Evolutionary conservation across 2,888 invertebrate genomes (phyloP), one percentile per base, ranked within the genome.

Genomic region (Tuberolachnus salignus): DNA sequence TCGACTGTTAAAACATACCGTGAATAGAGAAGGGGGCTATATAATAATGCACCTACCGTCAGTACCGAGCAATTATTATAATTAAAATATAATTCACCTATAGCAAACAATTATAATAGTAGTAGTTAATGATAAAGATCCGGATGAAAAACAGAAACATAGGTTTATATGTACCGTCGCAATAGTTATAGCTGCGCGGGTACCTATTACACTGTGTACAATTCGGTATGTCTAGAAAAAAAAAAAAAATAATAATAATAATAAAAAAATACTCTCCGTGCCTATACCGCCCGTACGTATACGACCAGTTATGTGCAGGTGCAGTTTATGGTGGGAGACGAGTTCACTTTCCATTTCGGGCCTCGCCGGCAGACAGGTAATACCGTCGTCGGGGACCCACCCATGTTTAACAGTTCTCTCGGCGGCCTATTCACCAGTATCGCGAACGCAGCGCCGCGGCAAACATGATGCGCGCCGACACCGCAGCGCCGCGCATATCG

Each of bases 401-500:
- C 72, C 73, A 73, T 73, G 26, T 42, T 64, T 42, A 63, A 21
- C 23, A 14, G 64, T 44, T 72, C 71, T 72, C 59, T 19, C 57
- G 14, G 23, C 23, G 6, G 70, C 26, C 63, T 21, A 42, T 59
- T 75, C 67, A n/a, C n/a, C n/a, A 78, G 78, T 78, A 78, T 42
- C 59, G 19, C 59, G 13, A 55, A 53, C 44, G 64, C 74, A 75
- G 74, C 66, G 66, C 74, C 66, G 66, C 74, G 69, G 59, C 69
- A 21, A 69, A 69, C 59, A 69, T 69, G 78, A 78, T 78, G 78
- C 78, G 78, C 23, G 42, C 63, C 16, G 73, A 74, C 53, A 6
- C 78, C 16, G 64, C 19, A 8, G 53, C 64, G 42, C 69, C 19
- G 69, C 59, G 59, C 34, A 82, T 83, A 51, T 83, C 83, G 16